phyloP scores from a whole-genome alignment of 2,113 vertebrate genomes.

The Phrynosoma platyrhinos region DNA sequence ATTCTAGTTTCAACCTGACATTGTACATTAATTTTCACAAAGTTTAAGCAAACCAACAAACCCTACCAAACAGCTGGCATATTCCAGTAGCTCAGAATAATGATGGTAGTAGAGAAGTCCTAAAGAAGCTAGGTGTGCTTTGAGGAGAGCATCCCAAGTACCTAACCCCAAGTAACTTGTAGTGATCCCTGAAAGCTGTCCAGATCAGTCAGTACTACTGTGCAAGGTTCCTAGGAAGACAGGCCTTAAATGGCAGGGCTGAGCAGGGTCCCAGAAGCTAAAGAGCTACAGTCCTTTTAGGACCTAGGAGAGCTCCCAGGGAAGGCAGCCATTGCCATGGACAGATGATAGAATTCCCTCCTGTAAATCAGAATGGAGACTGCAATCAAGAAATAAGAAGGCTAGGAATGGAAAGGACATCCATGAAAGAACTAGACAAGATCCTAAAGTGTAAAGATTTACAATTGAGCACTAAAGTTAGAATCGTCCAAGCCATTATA shows the following conservation, averaged over 20 bases:
- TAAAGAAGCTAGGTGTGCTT: neutral
- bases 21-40: neutral
- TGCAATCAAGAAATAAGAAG: too few species aligned
- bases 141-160: neutral
- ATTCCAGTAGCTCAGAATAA: neutral
- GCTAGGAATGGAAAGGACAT: too few species aligned
- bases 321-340: neutral
- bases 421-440: too few species aligned
- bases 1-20: neutral
- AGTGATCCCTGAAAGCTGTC: neutral
- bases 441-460: too few species aligned
- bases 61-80: neutral
- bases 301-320: constrained; percentile 2
- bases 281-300: neutral
- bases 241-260: neutral
- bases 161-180: neutral
- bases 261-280: neutral
- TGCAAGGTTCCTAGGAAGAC: neutral
- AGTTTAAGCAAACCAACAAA: neutral
- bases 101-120: neutral
- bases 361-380: neutral
- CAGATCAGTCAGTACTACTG: neutral
- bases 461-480: too few species aligned
- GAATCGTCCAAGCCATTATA: too few species aligned
- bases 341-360: neutral